Evolutionary conservation across 2,888 invertebrate species (phyloP), one percentile per base, ranked within the genome.

Genomic region (Gerris lacustris): DNA sequence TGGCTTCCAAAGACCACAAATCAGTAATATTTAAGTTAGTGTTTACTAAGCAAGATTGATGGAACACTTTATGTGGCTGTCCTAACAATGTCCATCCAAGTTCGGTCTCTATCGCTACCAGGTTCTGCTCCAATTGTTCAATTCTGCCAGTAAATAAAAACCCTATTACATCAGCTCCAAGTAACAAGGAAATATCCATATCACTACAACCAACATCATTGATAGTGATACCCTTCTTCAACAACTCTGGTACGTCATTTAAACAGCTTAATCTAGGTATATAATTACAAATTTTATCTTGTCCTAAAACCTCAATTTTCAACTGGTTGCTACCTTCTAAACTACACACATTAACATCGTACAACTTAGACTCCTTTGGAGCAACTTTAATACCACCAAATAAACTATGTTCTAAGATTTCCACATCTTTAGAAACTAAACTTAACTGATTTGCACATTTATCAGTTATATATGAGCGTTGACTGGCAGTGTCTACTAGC

Each of bases 371-470:
- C 17, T 70, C 64, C 2, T 18, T 45, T 45, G 17, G 67, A 44
- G n/a, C 18, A 7, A 31, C 31, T 17, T 31, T 66, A 45, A 43
- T 44, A 2, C 70, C 67, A 45, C 70, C 70, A 70, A 70, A 70
- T n/a, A 70, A 66, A 17, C 17, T 67, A 68, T 70, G 70, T 7
- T 67, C 55, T 11, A 70, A n/a, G n/a, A 9, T 45, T 43, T 70
- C 70, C n/a, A 43, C 67, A 47, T 66, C 5, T n/a, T 17, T 44
- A 47, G 64, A 44, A 17, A 31, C 31, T n/a, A 55, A 15, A 11
- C 55, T 55, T 43, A 70, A 63, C 5, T 44, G 2, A 43, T 69
- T 2, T 18, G 5, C 47, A 31, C 44, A 70, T 6, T 5, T 31
- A 4, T 55, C 9, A 55, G 9, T 55, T 9, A 55, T 15, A 55